Base-by-base conservation (phyloP, 1,140 invertebrate species). In the Zaprionus capensis region DNA sequence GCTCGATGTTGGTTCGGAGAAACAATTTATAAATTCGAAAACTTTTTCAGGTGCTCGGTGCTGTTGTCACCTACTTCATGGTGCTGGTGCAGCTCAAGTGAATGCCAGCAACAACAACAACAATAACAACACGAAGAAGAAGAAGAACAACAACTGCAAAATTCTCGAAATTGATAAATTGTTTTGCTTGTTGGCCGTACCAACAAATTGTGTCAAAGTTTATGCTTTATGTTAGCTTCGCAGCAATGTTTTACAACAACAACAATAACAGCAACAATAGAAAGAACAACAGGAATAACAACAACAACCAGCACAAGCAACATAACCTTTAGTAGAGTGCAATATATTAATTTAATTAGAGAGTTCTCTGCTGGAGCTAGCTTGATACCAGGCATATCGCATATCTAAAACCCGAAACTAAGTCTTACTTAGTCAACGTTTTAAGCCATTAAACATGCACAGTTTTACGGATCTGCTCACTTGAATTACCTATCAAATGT, bases 11-110 rank as follows among this genome's bases (percentile, higher is more conserved):
- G 15, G 20, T 22, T 28, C 26, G 38, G 31, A 44, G 61, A 53
- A 63, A 22, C 67, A 56, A 46, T 51, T 49, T 62, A 55, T 28
- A 78, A 73, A 63, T 71, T 69, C 36, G 46, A 9, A 31, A 57
- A 51, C 61, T 57, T 59, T 68, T 63, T 67, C 90, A 97, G 96
- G 96, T 97, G 15, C 94, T 97, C n/a, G 96, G 96, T 72, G 96
- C 96, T 24, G 96, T 97, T 5, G 96, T 97, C 5, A 97, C 96
- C n/a, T 97, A 97, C 91, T 97, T 97, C 94, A 97, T 97, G 96
- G 96, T 97, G 92, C 94, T 97, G 94, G 96, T 97, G 41, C 96
- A 97, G 93, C 94, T 97, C 79, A 97, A 97, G 92, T 97, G 95
- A 95, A 41, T 12, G 56, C 36, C 34, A 20, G 24, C 62, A 71